phyloP scores from a whole-genome alignment of 1,140 invertebrate species.

The Pemphigus obesinymphae region DNA sequence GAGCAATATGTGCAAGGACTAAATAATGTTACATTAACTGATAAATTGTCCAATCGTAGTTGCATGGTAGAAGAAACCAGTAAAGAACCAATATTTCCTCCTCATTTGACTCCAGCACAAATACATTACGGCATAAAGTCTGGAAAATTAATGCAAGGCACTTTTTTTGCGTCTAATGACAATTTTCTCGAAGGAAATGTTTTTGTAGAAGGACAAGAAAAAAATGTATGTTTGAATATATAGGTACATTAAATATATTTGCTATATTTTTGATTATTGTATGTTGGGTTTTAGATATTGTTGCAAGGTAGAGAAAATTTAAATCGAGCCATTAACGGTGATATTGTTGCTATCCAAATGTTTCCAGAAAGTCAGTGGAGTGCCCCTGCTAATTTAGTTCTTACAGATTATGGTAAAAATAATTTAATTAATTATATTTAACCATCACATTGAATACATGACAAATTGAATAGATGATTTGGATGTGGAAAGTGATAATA shows the following conservation, averaged over 20 bases:
- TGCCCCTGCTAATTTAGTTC: constrained; percentile 70
- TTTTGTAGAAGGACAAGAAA: constrained; percentile 69
- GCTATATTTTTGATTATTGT: constrained; percentile 23
- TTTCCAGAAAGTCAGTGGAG: constrained; percentile 88
- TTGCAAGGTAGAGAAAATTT: constrained; percentile 82
- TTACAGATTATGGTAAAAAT: constrained; percentile 70
- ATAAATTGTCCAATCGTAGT: constrained; percentile 71
- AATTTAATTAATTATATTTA: background rate
- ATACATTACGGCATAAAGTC: constrained; percentile 74
- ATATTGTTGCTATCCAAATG: constrained; percentile 87
- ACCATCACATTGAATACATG: background rate
- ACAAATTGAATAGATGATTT: constrained; percentile 60
- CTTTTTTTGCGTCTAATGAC: constrained; percentile 76
- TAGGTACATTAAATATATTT: background rate
- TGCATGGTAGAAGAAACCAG: constrained; percentile 59
- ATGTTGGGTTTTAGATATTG: constrained; percentile 62
- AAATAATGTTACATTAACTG: constrained; percentile 59
- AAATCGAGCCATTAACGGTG: constrained; percentile 94
- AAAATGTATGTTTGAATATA: constrained; percentile 57
- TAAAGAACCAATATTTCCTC: constrained; percentile 71
- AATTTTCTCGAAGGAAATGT: constrained; percentile 95
- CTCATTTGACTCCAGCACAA: constrained; percentile 73
- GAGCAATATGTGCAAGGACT: constrained; percentile 69
- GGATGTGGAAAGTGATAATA: constrained; percentile 66
- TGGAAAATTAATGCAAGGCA: constrained; percentile 75